phyloP scores from a whole-genome alignment of 2,113 vertebrate species.

The Cyphomyrus plagiostoma region DNA sequence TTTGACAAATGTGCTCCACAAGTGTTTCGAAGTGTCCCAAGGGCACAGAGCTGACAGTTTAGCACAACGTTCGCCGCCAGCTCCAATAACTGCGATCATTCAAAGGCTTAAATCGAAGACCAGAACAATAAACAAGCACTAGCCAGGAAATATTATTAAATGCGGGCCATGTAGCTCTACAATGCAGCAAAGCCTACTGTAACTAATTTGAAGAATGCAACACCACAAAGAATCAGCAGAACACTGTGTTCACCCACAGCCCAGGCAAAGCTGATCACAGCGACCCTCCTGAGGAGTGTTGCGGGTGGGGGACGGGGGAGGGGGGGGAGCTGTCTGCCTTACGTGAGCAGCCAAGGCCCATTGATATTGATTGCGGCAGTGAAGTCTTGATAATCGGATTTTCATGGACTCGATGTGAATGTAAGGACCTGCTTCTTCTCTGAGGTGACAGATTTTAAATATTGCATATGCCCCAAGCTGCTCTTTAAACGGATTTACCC shows the following conservation, averaged over 20 bases:
- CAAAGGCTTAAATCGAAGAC: background rate
- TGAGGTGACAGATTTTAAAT: background rate
- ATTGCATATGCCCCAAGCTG: background rate
- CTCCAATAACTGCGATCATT: background rate
- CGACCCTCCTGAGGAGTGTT: background rate
- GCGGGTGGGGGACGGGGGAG: background rate
- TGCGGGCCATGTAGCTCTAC: background rate
- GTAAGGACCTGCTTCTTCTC: background rate
- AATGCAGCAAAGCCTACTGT: background rate
- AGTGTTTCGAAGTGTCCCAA: background rate
- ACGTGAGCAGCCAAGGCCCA: background rate
- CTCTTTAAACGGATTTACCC: background rate
- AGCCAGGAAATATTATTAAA: slow-evolving; percentile 12
- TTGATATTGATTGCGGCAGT: background rate
- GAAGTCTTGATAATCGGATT: background rate
- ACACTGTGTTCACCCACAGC: background rate
- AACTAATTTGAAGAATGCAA: slow-evolving; percentile 9
- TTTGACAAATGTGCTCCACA: background rate
- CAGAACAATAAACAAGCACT: background rate
- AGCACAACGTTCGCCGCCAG: background rate
- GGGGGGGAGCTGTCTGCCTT: background rate
- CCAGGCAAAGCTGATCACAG: slow-evolving; percentile 10
- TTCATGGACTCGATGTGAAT: background rate
- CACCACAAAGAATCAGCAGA: background rate
- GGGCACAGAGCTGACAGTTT: background rate